Percentiles rank a stretch among this genome's conserved stretches.
Evolutionary conservation across 2,888 invertebrate species (phyloP).

Genomic region (Nemapogon koenigi): DNA sequence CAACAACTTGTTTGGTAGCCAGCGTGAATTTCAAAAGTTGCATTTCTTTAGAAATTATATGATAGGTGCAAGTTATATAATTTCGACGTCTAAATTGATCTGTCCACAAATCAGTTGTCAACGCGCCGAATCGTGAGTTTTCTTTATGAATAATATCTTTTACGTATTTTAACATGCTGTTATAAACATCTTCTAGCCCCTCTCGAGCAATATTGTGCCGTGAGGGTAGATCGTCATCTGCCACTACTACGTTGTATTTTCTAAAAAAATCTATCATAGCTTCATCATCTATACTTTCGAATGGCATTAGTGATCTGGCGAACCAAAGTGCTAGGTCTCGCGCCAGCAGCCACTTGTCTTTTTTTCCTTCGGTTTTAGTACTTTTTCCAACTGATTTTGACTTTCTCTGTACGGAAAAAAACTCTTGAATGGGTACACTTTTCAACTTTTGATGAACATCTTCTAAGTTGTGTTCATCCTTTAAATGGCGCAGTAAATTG

Average conservation of each 20-base stretch:
- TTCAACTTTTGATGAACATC: not conserved
- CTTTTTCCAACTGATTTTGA: not conserved
- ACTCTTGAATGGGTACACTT: not conserved
- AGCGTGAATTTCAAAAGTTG: not conserved
- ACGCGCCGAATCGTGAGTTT: not conserved
- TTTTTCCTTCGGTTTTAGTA: not conserved
- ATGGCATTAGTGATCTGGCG: not conserved
- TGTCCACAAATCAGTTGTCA: not conserved
- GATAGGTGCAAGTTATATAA: constrained; percentile 1
- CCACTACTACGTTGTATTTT: not conserved
- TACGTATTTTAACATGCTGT: not conserved
- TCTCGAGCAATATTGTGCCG: not conserved
- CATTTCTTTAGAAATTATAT: constrained; percentile 2
- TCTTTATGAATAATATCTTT: not conserved
- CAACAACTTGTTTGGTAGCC: not conserved
- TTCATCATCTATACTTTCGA: not conserved
- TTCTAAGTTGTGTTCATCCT: not conserved
- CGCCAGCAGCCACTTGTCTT: constrained; percentile 11
- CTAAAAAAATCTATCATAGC: constrained; percentile 1
- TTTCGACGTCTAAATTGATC: not conserved
- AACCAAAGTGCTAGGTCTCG: constrained; percentile 4
- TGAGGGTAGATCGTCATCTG: not conserved
- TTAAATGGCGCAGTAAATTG: not conserved
- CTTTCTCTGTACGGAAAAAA: not conserved
- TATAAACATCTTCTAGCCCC: not conserved